These are phyloP conservation scores for Idaea straminata DNA, from an alignment of 2,888 invertebrate species.

Conservation along the genomic window DNA sequence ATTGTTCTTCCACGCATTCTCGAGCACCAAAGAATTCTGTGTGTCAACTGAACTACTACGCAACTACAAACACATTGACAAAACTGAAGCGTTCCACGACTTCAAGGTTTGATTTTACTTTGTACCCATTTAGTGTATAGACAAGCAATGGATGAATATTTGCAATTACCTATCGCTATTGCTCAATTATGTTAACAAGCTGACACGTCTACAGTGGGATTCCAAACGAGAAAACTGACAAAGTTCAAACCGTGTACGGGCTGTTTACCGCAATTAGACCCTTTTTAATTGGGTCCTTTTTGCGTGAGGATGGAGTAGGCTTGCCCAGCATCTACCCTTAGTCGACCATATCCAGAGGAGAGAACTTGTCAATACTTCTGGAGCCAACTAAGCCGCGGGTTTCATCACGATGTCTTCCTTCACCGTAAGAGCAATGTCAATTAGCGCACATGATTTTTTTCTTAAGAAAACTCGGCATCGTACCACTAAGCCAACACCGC, in stretches of 20 bases:
- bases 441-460: neutral
- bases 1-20: conserved; percentile 90
- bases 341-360: too few relatives aligned
- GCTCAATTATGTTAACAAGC: neutral
- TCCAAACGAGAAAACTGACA: too few relatives aligned
- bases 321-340: too few relatives aligned
- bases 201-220: neutral
- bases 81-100: conserved; percentile 83
- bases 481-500: too few relatives aligned
- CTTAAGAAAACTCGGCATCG: neutral
- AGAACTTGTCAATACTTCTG: too few relatives aligned
- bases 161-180: neutral
- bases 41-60: conserved; percentile 87
- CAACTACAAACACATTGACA: conserved; percentile 85
- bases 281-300: too few relatives aligned
- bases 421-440: too few relatives aligned
- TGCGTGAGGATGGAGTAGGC: too few relatives aligned
- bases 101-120: conserved; percentile 79
- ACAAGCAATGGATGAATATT: neutral
- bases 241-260: too few relatives aligned
- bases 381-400: too few relatives aligned
- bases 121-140: conserved; percentile 9
- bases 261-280: too few relatives aligned
- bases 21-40: conserved; percentile 89
- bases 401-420: too few relatives aligned